phyloP scores from a whole-genome alignment of 2,113 vertebrate species.

The Cebus imitator region DNA sequence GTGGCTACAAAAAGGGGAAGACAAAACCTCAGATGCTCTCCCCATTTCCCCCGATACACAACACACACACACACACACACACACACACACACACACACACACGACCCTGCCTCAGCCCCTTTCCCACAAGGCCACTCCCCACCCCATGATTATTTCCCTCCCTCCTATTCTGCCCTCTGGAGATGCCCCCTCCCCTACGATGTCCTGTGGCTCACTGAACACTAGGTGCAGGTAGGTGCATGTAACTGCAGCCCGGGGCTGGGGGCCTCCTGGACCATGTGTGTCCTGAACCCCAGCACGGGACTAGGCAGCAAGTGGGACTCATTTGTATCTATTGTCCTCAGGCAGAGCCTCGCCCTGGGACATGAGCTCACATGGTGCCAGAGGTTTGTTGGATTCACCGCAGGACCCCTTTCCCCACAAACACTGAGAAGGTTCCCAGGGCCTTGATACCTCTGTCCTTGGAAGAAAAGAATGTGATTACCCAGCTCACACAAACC shows the following conservation, averaged over 20 bases:
- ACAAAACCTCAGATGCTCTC: too few relatives aligned
- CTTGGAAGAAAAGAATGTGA: not conserved
- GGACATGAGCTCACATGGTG: too few relatives aligned
- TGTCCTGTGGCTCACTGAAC: not conserved
- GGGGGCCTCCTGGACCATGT: not conserved
- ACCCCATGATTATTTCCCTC: not conserved
- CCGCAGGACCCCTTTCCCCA: not conserved
- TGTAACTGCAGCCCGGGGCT: not conserved
- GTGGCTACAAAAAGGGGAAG: not conserved
- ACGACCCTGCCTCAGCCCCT: not conserved
- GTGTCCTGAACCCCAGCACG: not conserved
- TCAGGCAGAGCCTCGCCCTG: too few relatives aligned
- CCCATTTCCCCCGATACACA: too few relatives aligned
- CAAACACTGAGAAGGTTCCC: not conserved
- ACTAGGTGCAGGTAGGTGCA: not conserved
- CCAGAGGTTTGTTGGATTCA: too few relatives aligned
- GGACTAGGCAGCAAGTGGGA: too few relatives aligned
- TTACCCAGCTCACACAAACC: not conserved
- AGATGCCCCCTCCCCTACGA: too few relatives aligned
- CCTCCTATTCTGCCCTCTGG: too few relatives aligned
- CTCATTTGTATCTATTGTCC: too few relatives aligned
- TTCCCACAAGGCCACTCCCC: not conserved
- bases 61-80: too few relatives aligned
- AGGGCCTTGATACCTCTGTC: not conserved
- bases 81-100: too few relatives aligned